Conservation (phyloP, 2,797 vertebrate species). For the Microcaecilia unicolor region DNA sequence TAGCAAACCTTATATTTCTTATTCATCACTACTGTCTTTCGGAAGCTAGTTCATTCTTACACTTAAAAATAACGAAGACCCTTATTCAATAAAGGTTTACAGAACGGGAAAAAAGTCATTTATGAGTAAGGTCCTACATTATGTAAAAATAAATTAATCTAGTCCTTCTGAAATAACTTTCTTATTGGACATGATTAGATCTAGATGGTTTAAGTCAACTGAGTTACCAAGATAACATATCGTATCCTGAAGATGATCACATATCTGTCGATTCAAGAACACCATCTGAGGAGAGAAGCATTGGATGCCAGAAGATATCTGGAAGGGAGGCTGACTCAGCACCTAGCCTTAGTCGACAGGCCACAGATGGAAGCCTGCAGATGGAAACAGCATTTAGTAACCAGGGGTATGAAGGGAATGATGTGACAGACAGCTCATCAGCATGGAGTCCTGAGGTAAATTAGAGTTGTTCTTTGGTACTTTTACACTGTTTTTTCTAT, state of each 20-base stretch:
- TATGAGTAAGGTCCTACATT: too few species aligned
- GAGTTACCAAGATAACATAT: conserved; percentile 50
- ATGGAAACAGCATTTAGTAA: conserved; percentile 40
- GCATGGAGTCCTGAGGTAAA: conserved; percentile 81
- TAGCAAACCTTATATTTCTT: too few species aligned
- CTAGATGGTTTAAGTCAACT: conserved; percentile 52
- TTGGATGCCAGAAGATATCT: conserved; percentile 8
- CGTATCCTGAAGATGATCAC: conserved; percentile 35
- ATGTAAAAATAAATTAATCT: neutral
- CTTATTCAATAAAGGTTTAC: too few species aligned
- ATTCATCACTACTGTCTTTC: too few species aligned
- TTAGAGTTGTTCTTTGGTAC: neutral
- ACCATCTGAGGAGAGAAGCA: conserved; percentile 15
- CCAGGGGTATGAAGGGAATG: conserved; percentile 53
- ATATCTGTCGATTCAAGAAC: conserved; percentile 42
- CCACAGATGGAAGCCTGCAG: conserved; percentile 45
- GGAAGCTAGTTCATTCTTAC: too few species aligned
- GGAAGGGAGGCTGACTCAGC: conserved; percentile 13
- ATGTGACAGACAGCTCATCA: conserved; percentile 67
- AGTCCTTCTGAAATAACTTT: conserved; percentile 31
- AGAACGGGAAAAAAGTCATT: too few species aligned
- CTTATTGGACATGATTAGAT: conserved; percentile 52
- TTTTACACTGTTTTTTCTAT: too few species aligned
- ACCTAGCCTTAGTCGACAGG: conserved; percentile 32
- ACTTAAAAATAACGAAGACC: too few species aligned